These are phyloP conservation scores for Cremastinae sp. DNA, from an alignment of 2,888 invertebrate species.

Conservation along the genomic window DNA sequence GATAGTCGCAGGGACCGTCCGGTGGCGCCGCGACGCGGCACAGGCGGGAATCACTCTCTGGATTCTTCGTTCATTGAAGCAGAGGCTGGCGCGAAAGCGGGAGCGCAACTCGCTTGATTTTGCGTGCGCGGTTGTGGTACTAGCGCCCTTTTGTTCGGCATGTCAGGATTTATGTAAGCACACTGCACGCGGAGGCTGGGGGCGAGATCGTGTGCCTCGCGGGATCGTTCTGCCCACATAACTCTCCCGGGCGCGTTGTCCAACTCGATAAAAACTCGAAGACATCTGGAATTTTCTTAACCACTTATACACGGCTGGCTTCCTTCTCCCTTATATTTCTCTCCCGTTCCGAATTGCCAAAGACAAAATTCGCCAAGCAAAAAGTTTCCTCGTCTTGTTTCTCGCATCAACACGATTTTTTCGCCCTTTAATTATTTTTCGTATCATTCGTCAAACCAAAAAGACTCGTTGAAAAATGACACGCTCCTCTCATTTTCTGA, in stretches of 20 bases:
- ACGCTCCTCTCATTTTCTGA: no score
- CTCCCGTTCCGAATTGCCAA: conserved; percentile 28
- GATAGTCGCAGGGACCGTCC: conserved; percentile 42
- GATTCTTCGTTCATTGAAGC: conserved; percentile 13
- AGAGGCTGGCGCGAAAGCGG: conserved; percentile 10
- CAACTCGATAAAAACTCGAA: conserved; percentile 50
- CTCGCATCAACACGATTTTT: background rate
- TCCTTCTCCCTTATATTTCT: conserved; percentile 20
- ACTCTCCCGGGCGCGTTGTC: conserved; percentile 52
- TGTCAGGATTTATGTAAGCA: conserved; percentile 18
- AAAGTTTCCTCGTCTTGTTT: conserved; percentile 3
- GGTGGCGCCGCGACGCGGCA: conserved; percentile 61
- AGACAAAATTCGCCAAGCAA: conserved; percentile 32
- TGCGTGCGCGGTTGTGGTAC: background rate
- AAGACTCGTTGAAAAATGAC: background rate
- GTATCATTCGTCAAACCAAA: no score
- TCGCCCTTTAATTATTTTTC: background rate
- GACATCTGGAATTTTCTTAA: conserved; percentile 66
- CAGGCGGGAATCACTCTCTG: conserved; percentile 17
- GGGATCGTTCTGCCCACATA: conserved; percentile 47
- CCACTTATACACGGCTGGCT: conserved; percentile 50
- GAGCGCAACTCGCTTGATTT: background rate
- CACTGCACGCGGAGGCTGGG: conserved; percentile 10
- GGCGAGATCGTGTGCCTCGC: conserved; percentile 65
- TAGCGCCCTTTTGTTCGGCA: conserved; percentile 10